Evolutionary conservation across 2,113 vertebrate species (phyloP), one percentile per base, ranked within the genome.

Genomic region (Calidris pugnax): DNA sequence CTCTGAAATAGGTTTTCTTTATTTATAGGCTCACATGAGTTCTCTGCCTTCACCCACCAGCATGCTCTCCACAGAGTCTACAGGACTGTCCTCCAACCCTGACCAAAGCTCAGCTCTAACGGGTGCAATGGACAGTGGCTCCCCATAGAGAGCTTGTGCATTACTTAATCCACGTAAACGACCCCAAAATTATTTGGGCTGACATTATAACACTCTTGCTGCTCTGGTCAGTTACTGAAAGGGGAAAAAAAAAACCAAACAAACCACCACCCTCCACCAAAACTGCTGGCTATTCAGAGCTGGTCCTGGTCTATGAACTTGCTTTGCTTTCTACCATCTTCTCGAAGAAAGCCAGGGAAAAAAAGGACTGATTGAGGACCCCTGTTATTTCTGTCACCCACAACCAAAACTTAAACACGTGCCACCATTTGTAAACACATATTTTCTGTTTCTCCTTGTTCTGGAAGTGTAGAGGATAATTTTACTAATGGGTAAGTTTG

Each of bases 181-280:
- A 74, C 21, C 3, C 78, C 57, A 83, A 72, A 69, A 23, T 30
- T 0, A 47, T 78, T 85, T 47, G 21, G 24, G 45, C 28, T 78
- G 19, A 75, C 26, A 81, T 47, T 85, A 59, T 84, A 91, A 48
- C 11, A 63, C 7, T 39, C 68, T 53, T 81, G 22, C 39, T 86
- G 41, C 69, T 74, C 10, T n/a, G 33, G n/a, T n/a, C 41, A 81
- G n/a, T n/a, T 37, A 56, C 32, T 60, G 47, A 53, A 91, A 56
- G 71, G 22, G 1, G 20, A 12, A 57, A 1, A 17, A 45, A 27
- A n/a, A 47, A 4, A 1, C 2, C 22, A 18, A 47, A 45, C 7
- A 45, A 50, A 23, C 12, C 33, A 35, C 1, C 16, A 37, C 4
- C 7, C 48, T 76, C 68, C 26, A 10, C 14, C 12, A n/a, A 30